Base-by-base conservation (phyloP, 2,888 invertebrate species). In the Agrotis exclamationis region DNA sequence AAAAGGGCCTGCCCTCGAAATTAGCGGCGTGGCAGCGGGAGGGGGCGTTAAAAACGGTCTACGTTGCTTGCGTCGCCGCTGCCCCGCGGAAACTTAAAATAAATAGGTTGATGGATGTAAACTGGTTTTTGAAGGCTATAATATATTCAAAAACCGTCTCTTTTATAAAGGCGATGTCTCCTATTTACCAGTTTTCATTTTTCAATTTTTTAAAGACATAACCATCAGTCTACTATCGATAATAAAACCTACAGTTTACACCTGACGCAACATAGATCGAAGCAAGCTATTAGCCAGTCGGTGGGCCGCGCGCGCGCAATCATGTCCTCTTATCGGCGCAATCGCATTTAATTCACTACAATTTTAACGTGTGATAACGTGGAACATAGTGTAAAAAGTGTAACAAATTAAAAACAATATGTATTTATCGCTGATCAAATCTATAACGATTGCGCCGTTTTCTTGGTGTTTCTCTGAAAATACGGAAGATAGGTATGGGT, bases 391-490 rank as follows among this genome's bases (percentile, higher is more conserved):
- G 63, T 33, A 28, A 24, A n/a, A 39, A 39, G 39, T 39, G 39
- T 39, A 11, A 33, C 33, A 39, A 60, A 48, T 60, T 44, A 28
- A 51, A 39, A 79, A 62, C 22, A 39, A 39, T 39, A 91, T 91
- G 90, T 85, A 88, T 75, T 70, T 88, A 54, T 84, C 87, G 0
- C 59, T 88, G 64, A 82, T 89, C 0, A 88, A 86, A 79, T 88
- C 85, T 20, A 58, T 77, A 20, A 67, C 91, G 85, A 85, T 93
- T 62, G 91, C 94, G 7, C 93, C 94, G 14, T 93, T 95, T 64
- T 91, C 93, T 0, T 94, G 94, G 92, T 95, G 95, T 87, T 93
- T 93, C 65, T 77, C 89, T 3, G 86, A 87, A 53, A 84, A 83
- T 1, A 89, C 88, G n/a, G 93, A 93, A 60, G 88, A 88, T 6